These are phyloP conservation scores for Epizoanthus stellaris DNA, from an alignment of 92 coral and sea anemone species.

Conservation along the genomic window DNA sequence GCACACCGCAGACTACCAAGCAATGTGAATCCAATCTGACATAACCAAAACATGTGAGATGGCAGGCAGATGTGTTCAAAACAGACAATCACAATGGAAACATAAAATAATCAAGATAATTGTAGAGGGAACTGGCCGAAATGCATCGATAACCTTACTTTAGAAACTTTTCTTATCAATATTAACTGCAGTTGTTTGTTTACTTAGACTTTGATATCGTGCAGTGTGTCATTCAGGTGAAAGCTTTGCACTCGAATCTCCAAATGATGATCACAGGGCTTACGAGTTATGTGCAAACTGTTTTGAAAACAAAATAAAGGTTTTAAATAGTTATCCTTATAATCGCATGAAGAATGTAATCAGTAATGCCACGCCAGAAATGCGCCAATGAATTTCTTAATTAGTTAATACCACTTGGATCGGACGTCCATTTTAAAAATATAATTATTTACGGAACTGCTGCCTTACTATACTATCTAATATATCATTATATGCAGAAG, in stretches of 20 bases:
- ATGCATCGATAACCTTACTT: no score
- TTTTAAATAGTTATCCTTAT: neutral
- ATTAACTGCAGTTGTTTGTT: no score
- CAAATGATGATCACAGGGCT: neutral
- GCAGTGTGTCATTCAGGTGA: neutral
- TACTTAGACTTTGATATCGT: no score
- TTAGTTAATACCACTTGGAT: neutral
- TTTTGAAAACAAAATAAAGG: neutral
- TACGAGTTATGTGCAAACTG: neutral
- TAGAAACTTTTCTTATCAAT: no score
- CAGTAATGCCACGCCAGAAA: neutral
- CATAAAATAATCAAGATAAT: no score
- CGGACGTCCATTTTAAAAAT: neutral
- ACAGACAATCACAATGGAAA: no score
- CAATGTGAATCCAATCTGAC: neutral
- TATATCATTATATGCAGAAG: no score
- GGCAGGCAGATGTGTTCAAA: no score
- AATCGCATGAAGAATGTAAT: conserved; percentile 1
- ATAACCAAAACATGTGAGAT: no score
- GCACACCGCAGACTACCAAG: neutral
- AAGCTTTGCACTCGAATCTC: neutral
- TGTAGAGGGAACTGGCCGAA: no score
- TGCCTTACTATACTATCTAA: neutral
- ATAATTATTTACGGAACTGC: neutral
- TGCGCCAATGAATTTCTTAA: neutral